Conservation (phyloP, 1,140 invertebrate genomes). For the Macrotrachela quadricornifera region DNA sequence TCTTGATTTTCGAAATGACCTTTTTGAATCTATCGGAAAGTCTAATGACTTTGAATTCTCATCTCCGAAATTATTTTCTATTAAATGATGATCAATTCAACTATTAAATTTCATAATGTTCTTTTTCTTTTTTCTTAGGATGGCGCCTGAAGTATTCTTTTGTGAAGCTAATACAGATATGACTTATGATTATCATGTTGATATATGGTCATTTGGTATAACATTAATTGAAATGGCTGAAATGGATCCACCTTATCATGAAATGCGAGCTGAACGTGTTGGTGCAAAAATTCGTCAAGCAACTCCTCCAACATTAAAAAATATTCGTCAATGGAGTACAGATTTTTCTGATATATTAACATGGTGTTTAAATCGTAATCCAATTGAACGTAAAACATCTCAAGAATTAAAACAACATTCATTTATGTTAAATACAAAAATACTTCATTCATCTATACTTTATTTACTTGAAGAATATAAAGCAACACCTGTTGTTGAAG, state of each 20-base stretch:
- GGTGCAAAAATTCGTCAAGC: conserved; percentile 99
- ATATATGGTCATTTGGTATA: conserved; percentile 75
- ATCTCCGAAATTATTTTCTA: too few relatives aligned
- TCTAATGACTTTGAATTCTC: too few relatives aligned
- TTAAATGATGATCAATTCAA: not conserved
- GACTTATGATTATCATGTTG: conserved; percentile 74
- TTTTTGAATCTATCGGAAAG: too few relatives aligned
- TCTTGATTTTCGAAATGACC: too few relatives aligned
- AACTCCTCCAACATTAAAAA: conserved; percentile 83
- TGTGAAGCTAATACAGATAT: conserved; percentile 7
- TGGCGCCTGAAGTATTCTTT: conserved; percentile 72
- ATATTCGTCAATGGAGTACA: conserved; percentile 79
- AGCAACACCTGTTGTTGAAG: too few relatives aligned
- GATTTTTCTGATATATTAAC: conserved; percentile 96
- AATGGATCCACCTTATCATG: conserved; percentile 93
- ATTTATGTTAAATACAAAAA: too few relatives aligned
- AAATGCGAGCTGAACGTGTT: conserved; percentile 94
- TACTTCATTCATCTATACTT: too few relatives aligned
- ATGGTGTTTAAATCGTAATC: conserved; percentile 62
- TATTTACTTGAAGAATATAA: too few relatives aligned
- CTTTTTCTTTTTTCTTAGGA: conserved; percentile 46
- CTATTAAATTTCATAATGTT: not conserved
- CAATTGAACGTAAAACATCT: conserved; percentile 76
- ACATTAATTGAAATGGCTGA: conserved; percentile 98
- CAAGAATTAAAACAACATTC: conserved; percentile 46